phyloP scores from a whole-genome alignment of 2,113 vertebrate genomes.

The Triplophysa rosa region DNA sequence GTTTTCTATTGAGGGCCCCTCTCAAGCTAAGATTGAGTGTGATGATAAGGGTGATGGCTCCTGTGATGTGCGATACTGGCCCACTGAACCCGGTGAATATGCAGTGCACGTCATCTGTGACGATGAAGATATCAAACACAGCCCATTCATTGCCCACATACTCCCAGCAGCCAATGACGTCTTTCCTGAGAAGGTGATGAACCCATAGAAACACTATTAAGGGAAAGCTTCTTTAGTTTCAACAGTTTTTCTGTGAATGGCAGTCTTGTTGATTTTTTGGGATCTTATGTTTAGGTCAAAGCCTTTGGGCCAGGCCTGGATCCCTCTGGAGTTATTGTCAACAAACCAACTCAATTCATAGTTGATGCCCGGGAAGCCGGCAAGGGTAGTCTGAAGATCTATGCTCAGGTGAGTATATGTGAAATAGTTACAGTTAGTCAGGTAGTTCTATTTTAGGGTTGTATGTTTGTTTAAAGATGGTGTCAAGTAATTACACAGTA shows the following conservation, averaged over 20 bases:
- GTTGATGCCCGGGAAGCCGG: conserved; percentile 85
- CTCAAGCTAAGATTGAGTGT: conserved; percentile 93
- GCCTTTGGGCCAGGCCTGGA: conserved; percentile 88
- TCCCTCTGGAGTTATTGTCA: conserved; percentile 86
- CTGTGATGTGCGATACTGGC: conserved; percentile 94
- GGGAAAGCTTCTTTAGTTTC: background rate
- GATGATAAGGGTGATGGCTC: conserved; percentile 92
- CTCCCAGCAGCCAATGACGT: conserved; percentile 81
- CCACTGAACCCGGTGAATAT: conserved; percentile 88
- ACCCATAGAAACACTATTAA: background rate
- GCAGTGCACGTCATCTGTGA: conserved; percentile 96
- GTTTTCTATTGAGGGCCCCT: conserved; percentile 94
- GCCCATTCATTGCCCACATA: conserved; percentile 92
- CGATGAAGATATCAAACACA: conserved; percentile 91
- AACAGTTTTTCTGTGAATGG: background rate
- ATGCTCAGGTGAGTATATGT: conserved; percentile 80
- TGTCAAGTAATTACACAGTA: too few species aligned
- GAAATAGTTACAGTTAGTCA: background rate
- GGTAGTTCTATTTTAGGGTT: too few species aligned
- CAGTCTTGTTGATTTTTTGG: background rate
- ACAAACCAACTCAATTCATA: conserved; percentile 87
- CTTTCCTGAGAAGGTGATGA: conserved; percentile 86
- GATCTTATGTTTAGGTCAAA: conserved; percentile 78
- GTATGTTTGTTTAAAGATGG: too few species aligned
- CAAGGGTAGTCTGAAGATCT: conserved; percentile 88